These are phyloP conservation scores for Intellagama lesueurii DNA, from an alignment of 2,797 vertebrate genomes.

Conservation along the genomic window DNA sequence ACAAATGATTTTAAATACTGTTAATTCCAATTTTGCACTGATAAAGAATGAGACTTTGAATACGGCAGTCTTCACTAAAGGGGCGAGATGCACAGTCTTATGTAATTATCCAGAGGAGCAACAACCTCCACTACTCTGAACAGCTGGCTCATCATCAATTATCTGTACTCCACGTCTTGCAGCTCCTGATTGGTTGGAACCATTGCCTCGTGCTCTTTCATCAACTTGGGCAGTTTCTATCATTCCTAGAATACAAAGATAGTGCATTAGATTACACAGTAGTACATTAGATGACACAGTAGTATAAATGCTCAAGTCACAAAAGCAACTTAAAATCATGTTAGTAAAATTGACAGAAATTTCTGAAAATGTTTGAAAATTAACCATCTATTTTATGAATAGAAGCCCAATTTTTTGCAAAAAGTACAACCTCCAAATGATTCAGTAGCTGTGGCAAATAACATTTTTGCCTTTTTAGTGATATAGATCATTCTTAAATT, in stretches of 20 bases:
- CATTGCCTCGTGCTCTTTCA: slow-evolving; percentile 92
- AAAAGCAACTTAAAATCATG: background rate
- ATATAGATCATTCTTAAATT: too few species aligned
- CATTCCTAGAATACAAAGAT: slow-evolving; percentile 86
- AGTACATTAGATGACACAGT: slow-evolving; percentile 30
- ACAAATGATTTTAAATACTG: slow-evolving; percentile 84
- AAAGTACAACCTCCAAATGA: background rate
- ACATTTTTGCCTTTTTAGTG: too few species aligned
- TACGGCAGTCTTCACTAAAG: slow-evolving; percentile 84
- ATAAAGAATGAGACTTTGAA: slow-evolving; percentile 83
- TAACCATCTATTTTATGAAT: background rate
- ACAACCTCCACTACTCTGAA: slow-evolving; percentile 89
- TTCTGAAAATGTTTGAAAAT: background rate
- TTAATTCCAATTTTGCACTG: slow-evolving; percentile 85
- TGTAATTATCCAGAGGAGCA: slow-evolving; percentile 91
- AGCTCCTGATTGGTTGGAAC: slow-evolving; percentile 85
- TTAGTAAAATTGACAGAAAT: background rate
- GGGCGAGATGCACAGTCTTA: slow-evolving; percentile 81
- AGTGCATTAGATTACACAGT: slow-evolving; percentile 26
- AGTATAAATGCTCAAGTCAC: background rate
- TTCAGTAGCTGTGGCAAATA: background rate
- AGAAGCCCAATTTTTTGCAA: background rate
- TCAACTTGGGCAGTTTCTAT: slow-evolving; percentile 96
- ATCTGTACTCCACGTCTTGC: slow-evolving; percentile 94
- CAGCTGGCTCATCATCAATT: slow-evolving; percentile 93